Evolutionary conservation across 2,888 invertebrate species (phyloP).

Genomic region (Entomobrya multifasciata): DNA sequence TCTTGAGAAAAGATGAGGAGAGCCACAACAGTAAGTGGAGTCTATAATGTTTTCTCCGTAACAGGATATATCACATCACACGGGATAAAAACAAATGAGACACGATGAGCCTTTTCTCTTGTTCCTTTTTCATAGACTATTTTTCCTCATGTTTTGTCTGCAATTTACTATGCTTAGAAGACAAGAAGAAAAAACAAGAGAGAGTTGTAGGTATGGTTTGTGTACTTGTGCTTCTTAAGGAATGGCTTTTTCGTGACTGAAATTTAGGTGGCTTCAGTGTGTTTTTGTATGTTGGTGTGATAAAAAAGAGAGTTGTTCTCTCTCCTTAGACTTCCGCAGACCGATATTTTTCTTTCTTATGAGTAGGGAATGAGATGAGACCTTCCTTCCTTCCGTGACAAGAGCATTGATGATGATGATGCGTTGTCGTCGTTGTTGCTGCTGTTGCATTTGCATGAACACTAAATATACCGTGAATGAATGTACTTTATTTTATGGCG

Average conservation of each 20-base stretch:
- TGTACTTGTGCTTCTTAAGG: conserved; percentile 15
- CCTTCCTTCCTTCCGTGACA: conserved; percentile 53
- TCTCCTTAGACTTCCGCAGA: not conserved
- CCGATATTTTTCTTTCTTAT: conserved; percentile 35
- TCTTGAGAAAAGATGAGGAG: conserved; percentile 2
- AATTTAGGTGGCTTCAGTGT: conserved; percentile 39
- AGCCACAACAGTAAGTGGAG: not conserved
- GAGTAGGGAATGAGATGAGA: conserved; percentile 4
- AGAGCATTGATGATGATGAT: not conserved
- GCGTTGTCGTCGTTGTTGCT: not conserved
- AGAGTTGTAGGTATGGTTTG: not conserved
- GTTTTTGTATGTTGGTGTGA: not conserved
- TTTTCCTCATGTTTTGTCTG: not conserved
- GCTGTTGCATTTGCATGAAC: conserved; percentile 14
- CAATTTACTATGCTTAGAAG: not conserved
- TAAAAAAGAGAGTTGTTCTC: not conserved
- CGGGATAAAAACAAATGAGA: conserved; percentile 53
- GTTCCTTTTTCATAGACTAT: conserved; percentile 2
- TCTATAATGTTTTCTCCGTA: not conserved
- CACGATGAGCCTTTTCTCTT: conserved; percentile 13
- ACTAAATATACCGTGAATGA: not conserved
- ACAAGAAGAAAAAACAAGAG: conserved; percentile 5
- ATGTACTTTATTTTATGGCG: not conserved
- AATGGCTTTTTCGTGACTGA: conserved; percentile 58
- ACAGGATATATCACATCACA: conserved; percentile 9